Base-by-base conservation (phyloP, 2,888 invertebrate genomes). In the Elgonia sp. region DNA sequence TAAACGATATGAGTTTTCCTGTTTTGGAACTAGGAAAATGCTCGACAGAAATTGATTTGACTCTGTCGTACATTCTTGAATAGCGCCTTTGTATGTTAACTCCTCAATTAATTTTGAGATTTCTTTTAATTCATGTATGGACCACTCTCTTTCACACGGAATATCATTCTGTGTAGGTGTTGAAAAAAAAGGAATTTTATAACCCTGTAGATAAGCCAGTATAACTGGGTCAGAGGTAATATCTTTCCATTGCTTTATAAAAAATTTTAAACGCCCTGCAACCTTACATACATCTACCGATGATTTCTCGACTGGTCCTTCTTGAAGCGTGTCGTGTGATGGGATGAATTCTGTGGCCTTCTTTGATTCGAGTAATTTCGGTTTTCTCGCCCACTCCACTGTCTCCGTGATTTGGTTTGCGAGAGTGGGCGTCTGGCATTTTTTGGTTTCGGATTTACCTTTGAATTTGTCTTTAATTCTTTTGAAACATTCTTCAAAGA, bases 1-100 rank as follows among this genome's bases (percentile, higher is more conserved):
- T 9, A 86, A 75, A 12, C 89, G 63, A 37, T 69, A 50, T 14
- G 73, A 72, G 5, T 83, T 84, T 40, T 87, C 57, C 0, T 86
- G 63, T 67, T 88, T 88, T 3, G 80, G 63, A 39, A 69, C 65
- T 0, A 86, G 50, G 42, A 88, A 89, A 12, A 70, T 70, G 4
- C 53, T n/a, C 12, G 85, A 89, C 0, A 89, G 42, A 55, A 87
- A 89, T 29, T 85, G 89, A 14, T 65, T 55, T 10, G 9, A 16
- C 50, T 65, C 8, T 9, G 42, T 18, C 6, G 12, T 4, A 53
- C 76, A 86, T 53, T 39, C 12, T 12, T 12, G 16, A 29, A 89
- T 40, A 63, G 73, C 46, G 10, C 8, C 20, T 57, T 57, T 57
- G 10, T 18, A 18, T 8, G 86, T 37, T 16, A 84, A 62, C 6